phyloP scores from a whole-genome alignment of 2,888 invertebrate genomes.

The Stenolophus ochropezus region DNA sequence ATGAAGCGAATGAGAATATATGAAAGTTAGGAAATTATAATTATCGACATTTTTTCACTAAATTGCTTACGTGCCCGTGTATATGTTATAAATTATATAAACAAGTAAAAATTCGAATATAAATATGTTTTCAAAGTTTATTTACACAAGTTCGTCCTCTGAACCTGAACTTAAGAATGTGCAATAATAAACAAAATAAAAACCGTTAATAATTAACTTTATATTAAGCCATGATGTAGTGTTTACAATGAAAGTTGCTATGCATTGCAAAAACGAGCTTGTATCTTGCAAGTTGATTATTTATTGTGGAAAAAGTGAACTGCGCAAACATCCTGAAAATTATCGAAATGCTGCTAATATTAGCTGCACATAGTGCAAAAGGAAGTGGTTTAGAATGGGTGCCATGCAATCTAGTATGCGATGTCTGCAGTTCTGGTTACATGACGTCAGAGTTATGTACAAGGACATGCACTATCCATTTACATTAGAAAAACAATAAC shows the following conservation, averaged over 20 bases:
- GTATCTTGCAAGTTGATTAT: not conserved
- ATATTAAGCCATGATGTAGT: not conserved
- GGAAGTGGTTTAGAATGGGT: not conserved
- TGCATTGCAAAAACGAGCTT: not conserved
- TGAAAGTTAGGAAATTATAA: no score
- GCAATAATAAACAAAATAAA: no score
- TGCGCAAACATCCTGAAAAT: not conserved
- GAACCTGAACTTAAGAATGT: no score
- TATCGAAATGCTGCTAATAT: not conserved
- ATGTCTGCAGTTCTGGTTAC: slow-evolving; percentile 20
- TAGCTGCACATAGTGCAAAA: not conserved
- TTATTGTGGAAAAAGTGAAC: not conserved
- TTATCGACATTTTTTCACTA: no score
- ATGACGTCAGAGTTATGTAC: slow-evolving; percentile 18
- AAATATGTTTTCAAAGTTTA: no score
- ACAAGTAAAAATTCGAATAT: no score
- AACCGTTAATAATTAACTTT: no score
- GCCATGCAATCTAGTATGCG: not conserved
- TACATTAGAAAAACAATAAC: slow-evolving; percentile 23
- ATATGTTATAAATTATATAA: no score
- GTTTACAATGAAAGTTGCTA: not conserved
- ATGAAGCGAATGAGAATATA: no score
- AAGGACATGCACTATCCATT: slow-evolving; percentile 9
- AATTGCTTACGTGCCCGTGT: no score
- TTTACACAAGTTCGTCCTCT: no score